A percentile compares a stretch with the other conserved stretches of the same genome.
Evolutionary conservation across 2,113 vertebrate species (phyloP).

Genomic region (Tragelaphus strepsiceros): DNA sequence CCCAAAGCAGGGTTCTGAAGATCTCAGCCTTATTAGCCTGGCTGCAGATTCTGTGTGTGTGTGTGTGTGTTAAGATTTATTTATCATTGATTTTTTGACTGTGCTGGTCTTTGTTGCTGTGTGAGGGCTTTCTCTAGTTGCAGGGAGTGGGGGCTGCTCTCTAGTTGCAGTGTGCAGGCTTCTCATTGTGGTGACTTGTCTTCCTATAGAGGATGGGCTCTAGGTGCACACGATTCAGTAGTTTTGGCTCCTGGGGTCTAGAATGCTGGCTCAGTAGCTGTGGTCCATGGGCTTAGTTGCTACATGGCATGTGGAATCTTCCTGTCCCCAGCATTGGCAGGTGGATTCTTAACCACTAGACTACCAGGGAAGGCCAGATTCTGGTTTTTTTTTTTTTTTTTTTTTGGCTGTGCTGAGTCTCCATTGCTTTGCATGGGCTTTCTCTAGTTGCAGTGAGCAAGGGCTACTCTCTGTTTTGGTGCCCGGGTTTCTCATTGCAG

Average conservation of each 20-base stretch:
- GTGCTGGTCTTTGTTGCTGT: neutral
- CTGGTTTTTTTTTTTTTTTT: neutral
- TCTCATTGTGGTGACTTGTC: neutral
- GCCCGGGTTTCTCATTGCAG: rapidly evolving
- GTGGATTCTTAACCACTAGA: neutral
- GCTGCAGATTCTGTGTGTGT: neutral
- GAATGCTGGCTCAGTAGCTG: neutral
- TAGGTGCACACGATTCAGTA: neutral
- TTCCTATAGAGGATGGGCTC: neutral
- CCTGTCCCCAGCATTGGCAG: neutral
- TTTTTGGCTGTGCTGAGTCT: neutral
- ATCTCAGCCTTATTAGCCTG: neutral
- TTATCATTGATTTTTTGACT: neutral
- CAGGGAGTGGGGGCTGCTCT: neutral
- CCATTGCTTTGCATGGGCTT: neutral
- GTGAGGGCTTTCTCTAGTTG: neutral
- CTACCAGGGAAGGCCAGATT: neutral
- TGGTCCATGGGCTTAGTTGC: neutral
- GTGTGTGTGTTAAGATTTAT: neutral
- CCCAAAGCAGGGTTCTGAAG: neutral
- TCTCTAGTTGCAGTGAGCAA: neutral
- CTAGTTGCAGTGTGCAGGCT: neutral
- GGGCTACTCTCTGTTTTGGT: neutral
- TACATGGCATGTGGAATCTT: neutral
- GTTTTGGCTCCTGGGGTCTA: neutral